Conservation (phyloP, 2,888 invertebrate species). For the Neria commutata region DNA sequence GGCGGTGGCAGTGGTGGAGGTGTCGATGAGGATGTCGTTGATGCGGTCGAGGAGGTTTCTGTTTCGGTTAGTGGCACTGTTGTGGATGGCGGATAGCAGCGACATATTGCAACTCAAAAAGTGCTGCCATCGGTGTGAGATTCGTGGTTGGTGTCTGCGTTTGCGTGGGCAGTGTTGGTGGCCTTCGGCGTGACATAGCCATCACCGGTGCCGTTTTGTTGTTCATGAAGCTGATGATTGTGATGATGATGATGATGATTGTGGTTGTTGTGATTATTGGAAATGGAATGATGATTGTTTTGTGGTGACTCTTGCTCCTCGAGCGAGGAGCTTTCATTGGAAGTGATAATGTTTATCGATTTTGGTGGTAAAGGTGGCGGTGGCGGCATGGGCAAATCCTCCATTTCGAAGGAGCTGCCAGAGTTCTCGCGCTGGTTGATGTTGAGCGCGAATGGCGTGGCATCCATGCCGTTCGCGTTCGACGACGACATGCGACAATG, state of each 20-base stretch:
- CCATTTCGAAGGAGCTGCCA: slow-evolving; percentile 54
- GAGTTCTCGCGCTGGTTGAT: slow-evolving; percentile 54
- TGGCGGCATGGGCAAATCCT: slow-evolving; percentile 58
- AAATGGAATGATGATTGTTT: slow-evolving; percentile 28
- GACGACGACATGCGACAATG: slow-evolving; percentile 47
- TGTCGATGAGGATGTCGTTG: slow-evolving; percentile 39
- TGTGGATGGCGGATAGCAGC: slow-evolving; percentile 51
- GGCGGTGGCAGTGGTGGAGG: slow-evolving; percentile 39
- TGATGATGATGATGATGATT: slow-evolving; percentile 31
- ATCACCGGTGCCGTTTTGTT: slow-evolving; percentile 42
- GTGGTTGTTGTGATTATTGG: slow-evolving; percentile 23
- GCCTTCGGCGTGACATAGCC: slow-evolving; percentile 53
- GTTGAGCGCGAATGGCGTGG: slow-evolving; percentile 38
- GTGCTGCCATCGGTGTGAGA: slow-evolving; percentile 54
- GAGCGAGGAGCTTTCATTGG: not conserved
- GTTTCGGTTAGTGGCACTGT: slow-evolving; percentile 10
- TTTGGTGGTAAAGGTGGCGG: slow-evolving; percentile 61
- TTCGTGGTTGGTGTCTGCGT: slow-evolving; percentile 16
- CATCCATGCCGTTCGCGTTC: slow-evolving; percentile 47
- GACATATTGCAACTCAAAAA: slow-evolving; percentile 61
- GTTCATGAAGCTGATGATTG: slow-evolving; percentile 36
- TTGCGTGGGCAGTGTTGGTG: slow-evolving; percentile 28
- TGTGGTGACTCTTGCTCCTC: slow-evolving; percentile 25
- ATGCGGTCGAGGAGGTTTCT: slow-evolving; percentile 30
- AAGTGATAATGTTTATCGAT: slow-evolving; percentile 41